Evolutionary conservation across 1,140 invertebrate species (phyloP).

Genomic region (Penaeus chinensis): DNA sequence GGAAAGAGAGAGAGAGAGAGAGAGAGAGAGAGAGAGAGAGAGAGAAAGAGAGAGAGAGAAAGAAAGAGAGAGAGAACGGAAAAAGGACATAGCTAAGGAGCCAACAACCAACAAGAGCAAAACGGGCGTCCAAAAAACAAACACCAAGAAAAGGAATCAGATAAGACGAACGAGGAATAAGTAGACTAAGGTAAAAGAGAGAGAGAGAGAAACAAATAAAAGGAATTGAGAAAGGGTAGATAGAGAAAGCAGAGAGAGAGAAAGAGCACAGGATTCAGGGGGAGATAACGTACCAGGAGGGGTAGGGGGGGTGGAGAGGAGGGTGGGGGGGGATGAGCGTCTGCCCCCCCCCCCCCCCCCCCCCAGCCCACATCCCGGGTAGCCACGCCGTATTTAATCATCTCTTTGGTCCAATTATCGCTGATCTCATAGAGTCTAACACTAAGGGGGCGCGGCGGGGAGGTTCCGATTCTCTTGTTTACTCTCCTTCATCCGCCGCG

Average conservation of each 20-base stretch:
- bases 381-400: slow-evolving; percentile 53
- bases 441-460: slow-evolving; percentile 41
- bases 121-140: not conserved
- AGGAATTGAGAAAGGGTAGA: not conserved
- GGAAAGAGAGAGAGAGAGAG: slow-evolving; percentile 13
- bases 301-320: not conserved
- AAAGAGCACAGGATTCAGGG: not conserved
- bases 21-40: not conserved
- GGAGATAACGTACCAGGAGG: not conserved
- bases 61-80: not conserved
- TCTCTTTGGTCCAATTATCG: slow-evolving; percentile 57
- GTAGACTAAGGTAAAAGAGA: not conserved
- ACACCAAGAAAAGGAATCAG: not conserved
- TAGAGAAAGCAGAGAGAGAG: not conserved
- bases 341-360: not conserved
- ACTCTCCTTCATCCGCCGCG: not conserved
- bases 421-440: slow-evolving; percentile 53
- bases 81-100: not conserved
- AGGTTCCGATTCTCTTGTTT: slow-evolving; percentile 4
- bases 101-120: not conserved
- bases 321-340: not conserved
- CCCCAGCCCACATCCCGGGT: not conserved
- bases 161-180: not conserved
- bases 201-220: not conserved
- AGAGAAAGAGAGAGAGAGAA: not conserved